Conservation (phyloP, 2,797 vertebrate genomes). For the Anniella stebbinsi region DNA sequence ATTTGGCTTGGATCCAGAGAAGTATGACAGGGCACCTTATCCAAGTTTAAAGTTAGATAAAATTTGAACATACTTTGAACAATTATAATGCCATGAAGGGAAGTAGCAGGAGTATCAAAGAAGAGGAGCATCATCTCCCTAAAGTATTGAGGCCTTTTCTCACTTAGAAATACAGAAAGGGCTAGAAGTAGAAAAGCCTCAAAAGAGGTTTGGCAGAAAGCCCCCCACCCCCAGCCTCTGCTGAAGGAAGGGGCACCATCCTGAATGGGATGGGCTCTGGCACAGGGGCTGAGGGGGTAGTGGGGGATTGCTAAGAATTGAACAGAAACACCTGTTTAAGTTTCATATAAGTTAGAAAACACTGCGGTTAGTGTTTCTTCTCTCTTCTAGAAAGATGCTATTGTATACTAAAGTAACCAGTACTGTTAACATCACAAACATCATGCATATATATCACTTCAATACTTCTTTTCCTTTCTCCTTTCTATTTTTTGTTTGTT, state of each 20-base stretch:
- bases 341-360: background rate
- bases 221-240: background rate
- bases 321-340: background rate
- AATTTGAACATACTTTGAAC: background rate
- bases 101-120: background rate
- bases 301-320: background rate
- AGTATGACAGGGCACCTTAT: background rate
- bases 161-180: conserved; percentile 9
- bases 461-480: no score
- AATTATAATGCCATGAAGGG: background rate
- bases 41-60: background rate
- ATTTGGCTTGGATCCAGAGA: background rate
- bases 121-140: background rate
- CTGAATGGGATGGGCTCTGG: no score
- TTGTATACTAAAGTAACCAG: no score
- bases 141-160: background rate
- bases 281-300: background rate
- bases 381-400: no score
- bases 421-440: no score
- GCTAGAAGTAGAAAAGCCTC: background rate
- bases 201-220: background rate
- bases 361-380: background rate
- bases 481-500: no score
- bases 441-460: no score
- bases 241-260: no score